Conservation (phyloP, 2,113 vertebrate species). For the Seriola dumerili region DNA sequence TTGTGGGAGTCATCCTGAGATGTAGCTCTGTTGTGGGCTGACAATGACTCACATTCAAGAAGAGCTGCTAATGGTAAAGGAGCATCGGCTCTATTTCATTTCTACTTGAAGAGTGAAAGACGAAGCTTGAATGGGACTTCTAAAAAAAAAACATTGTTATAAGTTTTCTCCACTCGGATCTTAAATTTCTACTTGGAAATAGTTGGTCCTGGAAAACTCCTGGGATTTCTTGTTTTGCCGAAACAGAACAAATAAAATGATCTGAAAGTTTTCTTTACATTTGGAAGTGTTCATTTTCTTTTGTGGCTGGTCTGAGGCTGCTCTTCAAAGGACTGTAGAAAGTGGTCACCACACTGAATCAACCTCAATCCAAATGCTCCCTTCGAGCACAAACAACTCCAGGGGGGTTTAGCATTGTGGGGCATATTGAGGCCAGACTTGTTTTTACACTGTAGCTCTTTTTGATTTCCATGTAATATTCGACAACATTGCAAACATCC, state of each 20-base stretch:
- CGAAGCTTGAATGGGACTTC: background rate
- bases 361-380: conserved; percentile 43
- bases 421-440: conserved; percentile 54
- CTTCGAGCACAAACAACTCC: conserved; percentile 55
- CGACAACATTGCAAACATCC: conserved; percentile 59
- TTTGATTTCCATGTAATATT: conserved; percentile 30
- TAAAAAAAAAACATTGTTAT: background rate
- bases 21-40: conserved; percentile 31
- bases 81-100: background rate
- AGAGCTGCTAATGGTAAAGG: conserved; percentile 4
- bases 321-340: conserved; percentile 47
- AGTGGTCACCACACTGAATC: conserved; percentile 47
- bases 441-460: conserved; percentile 33
- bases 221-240: conserved; percentile 7
- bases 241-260: conserved; percentile 17
- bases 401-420: conserved; percentile 31
- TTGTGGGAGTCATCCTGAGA: conserved; percentile 29
- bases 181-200: no score
- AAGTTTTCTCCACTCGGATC: background rate
- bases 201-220: background rate
- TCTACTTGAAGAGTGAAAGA: background rate
- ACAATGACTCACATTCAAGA: background rate
- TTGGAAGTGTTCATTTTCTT: conserved; percentile 22
- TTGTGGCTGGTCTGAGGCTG: conserved; percentile 3
- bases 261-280: conserved; percentile 24